Evolutionary conservation across 2,113 vertebrate species (phyloP).

Genomic region (Hoplias malabaricus): DNA sequence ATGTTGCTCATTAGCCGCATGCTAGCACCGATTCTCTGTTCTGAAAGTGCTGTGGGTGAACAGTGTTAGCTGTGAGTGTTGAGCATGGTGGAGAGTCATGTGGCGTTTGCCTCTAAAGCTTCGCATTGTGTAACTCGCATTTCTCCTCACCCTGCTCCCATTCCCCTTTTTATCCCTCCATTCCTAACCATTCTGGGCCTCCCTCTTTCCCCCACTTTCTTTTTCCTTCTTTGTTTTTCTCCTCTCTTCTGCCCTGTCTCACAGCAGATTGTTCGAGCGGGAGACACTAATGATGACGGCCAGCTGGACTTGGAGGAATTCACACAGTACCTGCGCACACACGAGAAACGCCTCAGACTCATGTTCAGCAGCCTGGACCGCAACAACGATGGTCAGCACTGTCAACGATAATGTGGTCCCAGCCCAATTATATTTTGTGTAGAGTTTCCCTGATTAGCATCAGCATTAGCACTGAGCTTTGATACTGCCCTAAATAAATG

Average conservation of each 20-base stretch:
- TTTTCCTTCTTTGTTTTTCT: background rate
- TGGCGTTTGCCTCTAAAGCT: background rate
- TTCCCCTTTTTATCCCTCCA: background rate
- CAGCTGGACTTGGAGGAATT: constrained; percentile 86
- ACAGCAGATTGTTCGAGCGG: constrained; percentile 73
- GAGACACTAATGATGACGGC: constrained; percentile 75
- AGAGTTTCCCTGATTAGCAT: no score
- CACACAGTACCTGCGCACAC: constrained; percentile 73
- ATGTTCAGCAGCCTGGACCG: constrained; percentile 85
- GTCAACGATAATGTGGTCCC: background rate
- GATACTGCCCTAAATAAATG: background rate
- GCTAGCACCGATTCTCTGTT: background rate
- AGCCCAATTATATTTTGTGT: no score
- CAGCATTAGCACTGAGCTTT: no score
- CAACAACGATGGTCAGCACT: constrained; percentile 82
- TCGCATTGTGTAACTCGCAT: constrained; percentile 19
- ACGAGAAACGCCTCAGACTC: constrained; percentile 81
- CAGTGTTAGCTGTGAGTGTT: background rate
- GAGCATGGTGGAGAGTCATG: background rate
- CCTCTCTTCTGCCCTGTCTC: constrained; percentile 20
- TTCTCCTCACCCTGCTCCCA: constrained; percentile 11
- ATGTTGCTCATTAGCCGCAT: background rate
- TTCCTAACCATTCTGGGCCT: constrained; percentile 20
- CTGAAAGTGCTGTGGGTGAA: background rate
- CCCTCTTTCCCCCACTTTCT: background rate